Evolutionary conservation across 2,113 vertebrate species (phyloP).

Genomic region (Tamias sibiricus): DNA sequence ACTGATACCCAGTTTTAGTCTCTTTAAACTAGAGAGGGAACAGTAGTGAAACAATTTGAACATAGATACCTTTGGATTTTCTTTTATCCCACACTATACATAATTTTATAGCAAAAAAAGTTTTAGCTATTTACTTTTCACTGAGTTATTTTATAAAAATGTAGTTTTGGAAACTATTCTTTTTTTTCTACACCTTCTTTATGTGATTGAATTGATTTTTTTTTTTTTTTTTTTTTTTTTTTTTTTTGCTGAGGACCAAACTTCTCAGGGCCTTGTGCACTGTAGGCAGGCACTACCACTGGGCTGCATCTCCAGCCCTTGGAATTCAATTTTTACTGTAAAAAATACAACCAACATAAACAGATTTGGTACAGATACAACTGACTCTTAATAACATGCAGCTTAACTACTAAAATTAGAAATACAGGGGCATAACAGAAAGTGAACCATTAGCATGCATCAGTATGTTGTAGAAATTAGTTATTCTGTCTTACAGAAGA

Average conservation of each 20-base stretch:
- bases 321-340: background rate
- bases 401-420: background rate
- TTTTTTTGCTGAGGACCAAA: too few species aligned
- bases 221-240: too few species aligned
- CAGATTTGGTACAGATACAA: background rate
- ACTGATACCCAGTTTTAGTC: slow-evolving; percentile 4
- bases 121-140: background rate
- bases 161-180: background rate
- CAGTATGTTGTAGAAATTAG: background rate
- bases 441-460: background rate
- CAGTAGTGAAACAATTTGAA: slow-evolving; percentile 45
- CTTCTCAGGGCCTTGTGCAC: too few species aligned
- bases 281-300: too few species aligned
- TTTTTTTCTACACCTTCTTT: background rate
- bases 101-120: background rate
- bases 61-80: background rate
- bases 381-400: background rate
- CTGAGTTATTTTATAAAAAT: background rate
- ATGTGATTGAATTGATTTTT: background rate
- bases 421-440: background rate
- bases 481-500: background rate
- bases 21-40: background rate
- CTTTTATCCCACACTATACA: background rate
- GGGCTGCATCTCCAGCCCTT: too few species aligned
- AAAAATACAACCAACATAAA: slow-evolving; percentile 12